Conservation (phyloP, 1,140 invertebrate genomes). For the Formica exsecta region DNA sequence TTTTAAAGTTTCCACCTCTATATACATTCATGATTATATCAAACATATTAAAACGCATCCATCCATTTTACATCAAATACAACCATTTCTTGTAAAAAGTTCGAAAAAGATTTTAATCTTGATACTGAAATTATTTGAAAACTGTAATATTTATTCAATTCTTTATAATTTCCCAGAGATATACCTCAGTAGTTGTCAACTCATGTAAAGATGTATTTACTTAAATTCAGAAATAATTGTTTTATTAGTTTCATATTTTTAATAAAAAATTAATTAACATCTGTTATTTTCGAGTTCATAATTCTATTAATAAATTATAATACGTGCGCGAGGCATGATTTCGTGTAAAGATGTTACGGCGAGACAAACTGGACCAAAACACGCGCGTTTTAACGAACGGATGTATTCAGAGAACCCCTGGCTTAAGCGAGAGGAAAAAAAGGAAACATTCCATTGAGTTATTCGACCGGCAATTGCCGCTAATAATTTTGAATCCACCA, state of each 20-base stretch:
- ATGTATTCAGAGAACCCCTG: constrained; percentile 66
- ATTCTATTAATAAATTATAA: not conserved
- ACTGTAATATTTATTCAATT: not conserved
- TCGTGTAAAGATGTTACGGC: not conserved
- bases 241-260: not conserved
- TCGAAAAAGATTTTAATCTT: not conserved
- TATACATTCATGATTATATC: not conserved
- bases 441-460: constrained; percentile 75
- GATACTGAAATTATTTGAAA: constrained; percentile 10
- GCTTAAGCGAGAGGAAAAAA: constrained; percentile 14
- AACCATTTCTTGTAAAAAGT: not conserved
- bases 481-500: constrained; percentile 78
- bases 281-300: not conserved
- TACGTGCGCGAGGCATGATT: not conserved
- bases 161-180: not conserved
- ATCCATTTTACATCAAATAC: not conserved
- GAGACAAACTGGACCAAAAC: not conserved
- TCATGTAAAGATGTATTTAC: not conserved
- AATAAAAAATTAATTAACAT: constrained; percentile 13
- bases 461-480: constrained; percentile 70
- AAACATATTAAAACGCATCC: not conserved
- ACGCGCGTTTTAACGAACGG: not conserved
- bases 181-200: not conserved
- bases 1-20: not conserved
- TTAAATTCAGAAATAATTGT: not conserved